Conservation (phyloP, 2,113 vertebrate genomes). For the Hippocampus comes region DNA sequence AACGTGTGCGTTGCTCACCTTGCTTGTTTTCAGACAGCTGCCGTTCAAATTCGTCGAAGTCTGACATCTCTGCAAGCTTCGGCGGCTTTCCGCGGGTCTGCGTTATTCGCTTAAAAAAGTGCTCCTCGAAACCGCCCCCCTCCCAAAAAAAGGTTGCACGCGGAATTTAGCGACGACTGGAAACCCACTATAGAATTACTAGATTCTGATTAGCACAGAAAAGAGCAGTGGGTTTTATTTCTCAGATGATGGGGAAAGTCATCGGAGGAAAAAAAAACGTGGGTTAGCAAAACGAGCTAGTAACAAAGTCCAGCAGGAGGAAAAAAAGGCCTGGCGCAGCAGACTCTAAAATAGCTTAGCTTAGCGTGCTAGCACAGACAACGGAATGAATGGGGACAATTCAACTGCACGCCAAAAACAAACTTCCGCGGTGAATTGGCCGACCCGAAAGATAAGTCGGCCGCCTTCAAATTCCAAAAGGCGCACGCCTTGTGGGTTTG, state of each 20-base stretch:
- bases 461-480: conserved; percentile 16
- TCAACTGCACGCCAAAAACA: conserved; percentile 3
- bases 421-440: not conserved
- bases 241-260: conserved; percentile 20
- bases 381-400: conserved; percentile 51
- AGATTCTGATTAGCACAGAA: not conserved
- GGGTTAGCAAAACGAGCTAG: conserved; percentile 52
- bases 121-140: not conserved
- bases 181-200: not conserved
- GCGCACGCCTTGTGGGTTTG: not conserved
- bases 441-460: not conserved
- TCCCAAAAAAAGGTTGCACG: conserved; percentile 1
- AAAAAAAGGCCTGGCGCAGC: conserved; percentile 49
- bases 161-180: not conserved
- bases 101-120: conserved; percentile 52
- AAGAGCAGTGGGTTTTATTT: conserved; percentile 10
- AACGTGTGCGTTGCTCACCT: conserved; percentile 57
- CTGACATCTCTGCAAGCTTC: conserved; percentile 74
- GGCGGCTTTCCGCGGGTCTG: conserved; percentile 43
- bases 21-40: conserved; percentile 89
- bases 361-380: conserved; percentile 25
- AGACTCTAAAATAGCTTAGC: conserved; percentile 7
- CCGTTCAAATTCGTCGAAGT: conserved; percentile 89
- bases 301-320: conserved; percentile 59
- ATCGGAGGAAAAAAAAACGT: conserved; percentile 49